Percentiles rank a stretch among this genome's conserved stretches.
Evolutionary conservation across 2,113 vertebrate genomes (phyloP).

Genomic region (Psephotus haematonotus): DNA sequence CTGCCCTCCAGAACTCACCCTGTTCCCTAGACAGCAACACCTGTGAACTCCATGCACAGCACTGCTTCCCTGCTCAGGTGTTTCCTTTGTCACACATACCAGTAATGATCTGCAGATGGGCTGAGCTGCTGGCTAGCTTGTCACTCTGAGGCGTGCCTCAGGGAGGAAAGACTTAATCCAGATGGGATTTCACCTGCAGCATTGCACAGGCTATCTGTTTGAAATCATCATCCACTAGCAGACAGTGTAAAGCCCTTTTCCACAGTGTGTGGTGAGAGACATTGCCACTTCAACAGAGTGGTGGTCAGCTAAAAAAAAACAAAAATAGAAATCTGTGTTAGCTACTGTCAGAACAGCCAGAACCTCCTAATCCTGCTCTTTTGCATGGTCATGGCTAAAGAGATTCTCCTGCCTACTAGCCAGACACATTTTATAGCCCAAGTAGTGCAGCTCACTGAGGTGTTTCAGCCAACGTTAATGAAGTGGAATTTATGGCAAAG

Average conservation of each 20-base stretch:
- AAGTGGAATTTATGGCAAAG: conserved; percentile 55
- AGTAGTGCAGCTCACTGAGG: neutral
- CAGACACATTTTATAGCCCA: conserved; percentile 11
- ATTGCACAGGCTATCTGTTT: neutral
- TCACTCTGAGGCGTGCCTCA: neutral
- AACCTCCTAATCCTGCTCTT: neutral
- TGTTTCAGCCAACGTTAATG: conserved; percentile 24
- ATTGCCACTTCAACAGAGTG: neutral
- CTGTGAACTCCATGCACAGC: neutral
- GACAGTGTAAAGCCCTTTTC: neutral
- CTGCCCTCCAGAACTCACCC: conserved; percentile 5
- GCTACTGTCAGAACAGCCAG: neutral
- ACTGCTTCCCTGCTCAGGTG: conserved; percentile 42
- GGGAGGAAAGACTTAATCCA: conserved; percentile 48
- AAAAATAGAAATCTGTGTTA: neutral
- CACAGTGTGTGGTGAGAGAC: neutral
- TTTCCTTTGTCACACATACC: conserved; percentile 31
- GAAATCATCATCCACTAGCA: neutral
- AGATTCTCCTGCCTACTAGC: neutral
- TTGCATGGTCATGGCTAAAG: neutral
- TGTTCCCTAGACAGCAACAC: conserved; percentile 37
- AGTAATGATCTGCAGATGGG: conserved; percentile 59
- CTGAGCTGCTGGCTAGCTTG: neutral
- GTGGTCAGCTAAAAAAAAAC: neutral
- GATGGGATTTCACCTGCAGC: neutral